Conservation (phyloP, 2,797 vertebrate species). For the Macropus fuliginosus region DNA sequence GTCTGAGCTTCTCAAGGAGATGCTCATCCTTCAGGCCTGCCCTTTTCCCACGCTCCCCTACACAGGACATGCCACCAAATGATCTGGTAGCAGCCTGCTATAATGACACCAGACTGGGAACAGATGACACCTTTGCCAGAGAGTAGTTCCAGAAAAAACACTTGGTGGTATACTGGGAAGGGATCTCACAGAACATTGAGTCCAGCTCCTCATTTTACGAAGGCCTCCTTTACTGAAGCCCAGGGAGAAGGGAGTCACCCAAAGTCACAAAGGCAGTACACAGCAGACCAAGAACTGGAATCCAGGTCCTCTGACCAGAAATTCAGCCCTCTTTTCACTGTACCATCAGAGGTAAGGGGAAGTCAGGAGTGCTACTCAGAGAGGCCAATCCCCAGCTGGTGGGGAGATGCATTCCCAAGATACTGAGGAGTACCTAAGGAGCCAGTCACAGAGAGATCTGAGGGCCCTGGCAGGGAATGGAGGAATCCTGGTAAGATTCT, state of each 20-base stretch:
- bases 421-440: conserved; percentile 5
- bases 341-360: neutral
- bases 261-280: conserved; percentile 23
- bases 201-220: neutral
- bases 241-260: conserved; percentile 36
- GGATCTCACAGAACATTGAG: neutral
- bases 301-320: neutral
- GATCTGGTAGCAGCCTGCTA: too few relatives aligned
- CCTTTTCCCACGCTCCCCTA: neutral
- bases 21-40: too few relatives aligned
- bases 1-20: neutral
- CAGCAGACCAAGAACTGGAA: neutral
- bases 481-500: neutral
- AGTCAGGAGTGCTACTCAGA: neutral
- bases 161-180: neutral
- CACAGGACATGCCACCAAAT: too few relatives aligned
- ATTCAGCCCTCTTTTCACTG: conserved; percentile 37
- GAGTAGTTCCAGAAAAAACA: neutral
- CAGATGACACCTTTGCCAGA: neutral
- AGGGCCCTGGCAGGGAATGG: neutral
- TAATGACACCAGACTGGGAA: neutral
- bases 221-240: conserved; percentile 11
- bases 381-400: neutral
- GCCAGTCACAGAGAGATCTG: conserved; percentile 14
- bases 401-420: conserved; percentile 20